These are phyloP conservation scores for Hydropsyche tenuis DNA, from an alignment of 1,140 invertebrate genomes.

Conservation along the genomic window DNA sequence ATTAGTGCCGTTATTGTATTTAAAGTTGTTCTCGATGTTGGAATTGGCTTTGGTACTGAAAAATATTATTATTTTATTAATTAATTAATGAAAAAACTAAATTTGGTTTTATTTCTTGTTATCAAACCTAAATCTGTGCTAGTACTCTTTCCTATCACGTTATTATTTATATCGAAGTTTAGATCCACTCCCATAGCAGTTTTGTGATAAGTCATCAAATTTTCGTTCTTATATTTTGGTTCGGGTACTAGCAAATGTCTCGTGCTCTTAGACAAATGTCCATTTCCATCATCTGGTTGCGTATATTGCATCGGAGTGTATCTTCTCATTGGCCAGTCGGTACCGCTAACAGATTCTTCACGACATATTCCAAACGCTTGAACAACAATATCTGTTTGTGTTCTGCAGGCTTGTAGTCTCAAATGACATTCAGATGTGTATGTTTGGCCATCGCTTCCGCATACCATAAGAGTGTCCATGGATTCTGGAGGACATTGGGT, in stretches of 20 bases:
- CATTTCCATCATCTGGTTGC: conserved; percentile 77
- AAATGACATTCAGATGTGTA: conserved; percentile 77
- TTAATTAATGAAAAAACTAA: neutral
- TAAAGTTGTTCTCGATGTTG: conserved; percentile 64
- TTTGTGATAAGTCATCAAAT: conserved; percentile 48
- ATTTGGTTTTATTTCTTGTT: neutral
- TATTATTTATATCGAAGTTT: conserved; percentile 36
- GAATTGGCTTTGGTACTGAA: conserved; percentile 29
- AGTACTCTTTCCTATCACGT: conserved; percentile 41
- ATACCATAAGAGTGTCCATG: conserved; percentile 64
- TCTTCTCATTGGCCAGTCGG: conserved; percentile 76
- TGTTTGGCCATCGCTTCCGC: conserved; percentile 80
- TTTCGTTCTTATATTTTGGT: conserved; percentile 61
- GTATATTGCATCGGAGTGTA: conserved; percentile 80
- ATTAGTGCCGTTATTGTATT: conserved; percentile 74
- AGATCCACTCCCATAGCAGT: conserved; percentile 45
- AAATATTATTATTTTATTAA: conserved; percentile 21
- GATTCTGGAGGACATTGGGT: conserved; percentile 66
- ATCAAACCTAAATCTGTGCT: conserved; percentile 30
- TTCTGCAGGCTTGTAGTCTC: conserved; percentile 74
- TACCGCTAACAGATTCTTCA: conserved; percentile 64
- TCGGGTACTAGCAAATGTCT: conserved; percentile 78
- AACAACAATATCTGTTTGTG: conserved; percentile 80
- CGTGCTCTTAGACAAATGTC: conserved; percentile 80
- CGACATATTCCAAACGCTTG: conserved; percentile 76